Conservation (phyloP, 2,888 invertebrate species). For the Plebejus anna region DNA sequence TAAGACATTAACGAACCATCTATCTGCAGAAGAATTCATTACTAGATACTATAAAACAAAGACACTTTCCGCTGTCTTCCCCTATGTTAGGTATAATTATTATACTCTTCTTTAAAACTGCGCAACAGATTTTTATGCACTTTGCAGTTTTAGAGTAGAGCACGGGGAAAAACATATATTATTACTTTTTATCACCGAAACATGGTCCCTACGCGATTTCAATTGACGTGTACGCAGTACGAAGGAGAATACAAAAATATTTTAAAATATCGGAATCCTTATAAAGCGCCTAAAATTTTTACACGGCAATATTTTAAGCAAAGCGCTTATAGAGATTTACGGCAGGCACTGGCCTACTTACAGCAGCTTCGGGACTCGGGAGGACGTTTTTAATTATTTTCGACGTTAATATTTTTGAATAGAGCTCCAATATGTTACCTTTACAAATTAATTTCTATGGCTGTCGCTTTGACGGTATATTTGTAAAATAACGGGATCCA, state of each 20-base stretch:
- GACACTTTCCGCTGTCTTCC: no score
- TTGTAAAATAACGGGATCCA: background rate
- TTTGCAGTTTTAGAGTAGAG: no score
- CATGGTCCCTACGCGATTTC: no score
- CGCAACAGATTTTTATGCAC: no score
- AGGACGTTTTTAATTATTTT: background rate
- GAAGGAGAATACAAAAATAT: background rate
- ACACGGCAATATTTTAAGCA: background rate
- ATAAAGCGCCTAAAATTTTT: background rate
- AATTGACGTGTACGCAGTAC: background rate
- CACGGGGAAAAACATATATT: no score
- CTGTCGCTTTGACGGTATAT: background rate
- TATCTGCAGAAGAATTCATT: no score
- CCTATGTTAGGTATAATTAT: no score
- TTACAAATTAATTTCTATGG: background rate
- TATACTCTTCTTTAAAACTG: no score
- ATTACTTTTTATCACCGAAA: no score
- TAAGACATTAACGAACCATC: background rate
- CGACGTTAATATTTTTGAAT: background rate
- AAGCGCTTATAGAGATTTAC: slow-evolving; percentile 17
- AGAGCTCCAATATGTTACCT: background rate
- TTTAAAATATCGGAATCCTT: no score
- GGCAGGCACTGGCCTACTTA: slow-evolving; percentile 14
- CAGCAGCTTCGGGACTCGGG: background rate
- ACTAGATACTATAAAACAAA: no score